A percentile compares a stretch with the other conserved stretches of the same genome.
phyloP scores from a whole-genome alignment of 1,140 invertebrate species.

The Pogonomyrmex barbatus region DNA sequence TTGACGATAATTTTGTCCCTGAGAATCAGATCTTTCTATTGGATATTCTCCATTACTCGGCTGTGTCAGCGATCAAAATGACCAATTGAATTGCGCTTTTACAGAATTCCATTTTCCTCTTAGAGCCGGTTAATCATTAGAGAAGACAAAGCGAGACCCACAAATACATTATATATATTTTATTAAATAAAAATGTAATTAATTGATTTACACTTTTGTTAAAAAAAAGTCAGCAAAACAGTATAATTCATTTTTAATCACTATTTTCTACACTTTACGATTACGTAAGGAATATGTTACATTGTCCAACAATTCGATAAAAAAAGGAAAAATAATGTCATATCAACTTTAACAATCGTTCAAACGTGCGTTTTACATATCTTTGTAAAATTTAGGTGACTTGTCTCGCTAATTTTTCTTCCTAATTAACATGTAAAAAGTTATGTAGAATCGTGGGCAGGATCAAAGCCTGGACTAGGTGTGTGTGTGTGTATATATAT shows the following conservation, averaged over 20 bases:
- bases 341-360: neutral
- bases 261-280: neutral
- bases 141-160: neutral
- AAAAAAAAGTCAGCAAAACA: neutral
- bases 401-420: neutral
- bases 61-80: too few relatives aligned
- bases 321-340: neutral
- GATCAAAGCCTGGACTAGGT: slow-evolving; percentile 25
- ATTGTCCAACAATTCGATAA: neutral
- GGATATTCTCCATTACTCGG: neutral
- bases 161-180: neutral
- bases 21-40: neutral
- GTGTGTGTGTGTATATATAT: slow-evolving; percentile 1
- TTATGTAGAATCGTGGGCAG: neutral
- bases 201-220: neutral
- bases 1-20: neutral
- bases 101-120: neutral
- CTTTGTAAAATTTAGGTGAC: slow-evolving; percentile 19
- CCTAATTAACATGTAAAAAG: neutral
- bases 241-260: neutral
- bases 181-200: slow-evolving; percentile 12
- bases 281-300: neutral
- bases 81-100: neutral
- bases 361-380: neutral
- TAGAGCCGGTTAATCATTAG: neutral